Conservation (phyloP, 1,140 invertebrate genomes). For the Drosophila elegans region DNA sequence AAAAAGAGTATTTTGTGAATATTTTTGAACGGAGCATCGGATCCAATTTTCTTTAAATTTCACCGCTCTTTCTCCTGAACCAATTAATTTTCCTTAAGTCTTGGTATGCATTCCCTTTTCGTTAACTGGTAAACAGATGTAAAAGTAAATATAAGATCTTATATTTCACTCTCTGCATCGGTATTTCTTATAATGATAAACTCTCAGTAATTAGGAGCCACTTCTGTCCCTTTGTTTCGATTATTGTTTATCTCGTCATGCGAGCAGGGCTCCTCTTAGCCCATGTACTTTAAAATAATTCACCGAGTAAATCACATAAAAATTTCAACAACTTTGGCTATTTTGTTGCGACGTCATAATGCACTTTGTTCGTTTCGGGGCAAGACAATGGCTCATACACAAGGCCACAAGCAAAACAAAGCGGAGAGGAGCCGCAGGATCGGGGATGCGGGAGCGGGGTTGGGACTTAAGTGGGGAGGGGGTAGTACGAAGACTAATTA, state of each 20-base stretch:
- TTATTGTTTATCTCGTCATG: slow-evolving; percentile 14
- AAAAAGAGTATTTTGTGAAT: too few relatives aligned
- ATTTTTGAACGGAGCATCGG: too few relatives aligned
- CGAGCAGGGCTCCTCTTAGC: slow-evolving; percentile 15
- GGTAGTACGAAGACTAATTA: slow-evolving; percentile 62
- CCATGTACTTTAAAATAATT: slow-evolving; percentile 69
- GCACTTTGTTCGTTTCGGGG: slow-evolving; percentile 49
- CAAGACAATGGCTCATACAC: slow-evolving; percentile 62
- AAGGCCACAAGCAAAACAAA: slow-evolving; percentile 43
- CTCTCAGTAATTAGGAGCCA: background rate
- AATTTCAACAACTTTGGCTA: slow-evolving; percentile 64
- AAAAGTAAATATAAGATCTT: too few relatives aligned
- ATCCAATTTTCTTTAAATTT: too few relatives aligned
- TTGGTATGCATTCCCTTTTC: too few relatives aligned
- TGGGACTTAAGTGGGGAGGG: slow-evolving; percentile 13
- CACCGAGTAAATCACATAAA: slow-evolving; percentile 65
- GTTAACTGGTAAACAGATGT: too few relatives aligned
- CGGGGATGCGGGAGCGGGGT: slow-evolving; percentile 1
- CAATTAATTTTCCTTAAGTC: too few relatives aligned
- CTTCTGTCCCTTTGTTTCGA: background rate
- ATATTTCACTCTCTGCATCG: too few relatives aligned
- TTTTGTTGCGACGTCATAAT: slow-evolving; percentile 45
- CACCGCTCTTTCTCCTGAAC: too few relatives aligned
- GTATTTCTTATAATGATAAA: too few relatives aligned
- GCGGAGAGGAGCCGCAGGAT: slow-evolving; percentile 1